Conservation (phyloP, 1,140 invertebrate genomes). For the Globodera rostochiensis region DNA sequence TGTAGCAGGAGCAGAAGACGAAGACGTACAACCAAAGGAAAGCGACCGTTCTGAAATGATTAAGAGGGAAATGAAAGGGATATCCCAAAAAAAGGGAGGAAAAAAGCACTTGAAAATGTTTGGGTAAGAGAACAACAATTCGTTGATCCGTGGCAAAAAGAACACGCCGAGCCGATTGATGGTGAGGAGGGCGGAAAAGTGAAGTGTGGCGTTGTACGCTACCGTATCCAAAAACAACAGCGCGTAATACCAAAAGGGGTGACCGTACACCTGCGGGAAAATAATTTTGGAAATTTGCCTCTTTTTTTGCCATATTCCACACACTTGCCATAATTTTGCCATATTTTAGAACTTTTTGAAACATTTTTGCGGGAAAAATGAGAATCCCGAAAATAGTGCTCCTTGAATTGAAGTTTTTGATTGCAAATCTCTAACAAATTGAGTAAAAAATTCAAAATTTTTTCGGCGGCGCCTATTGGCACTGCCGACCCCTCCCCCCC, state of each 20-base stretch:
- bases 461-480: too few species aligned
- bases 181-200: slow-evolving; percentile 24
- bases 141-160: slow-evolving; percentile 16
- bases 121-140: slow-evolving; percentile 1
- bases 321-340: too few species aligned
- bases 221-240: slow-evolving; percentile 23
- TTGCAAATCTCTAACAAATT: too few species aligned
- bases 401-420: too few species aligned
- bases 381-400: too few species aligned
- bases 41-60: not conserved
- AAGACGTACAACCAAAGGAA: slow-evolving; percentile 14
- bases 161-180: slow-evolving; percentile 27
- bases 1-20: slow-evolving; percentile 23
- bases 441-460: too few species aligned
- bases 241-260: slow-evolving; percentile 26
- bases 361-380: too few species aligned
- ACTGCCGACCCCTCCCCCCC: too few species aligned
- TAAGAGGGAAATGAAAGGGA: not conserved
- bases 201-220: slow-evolving; percentile 16
- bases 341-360: too few species aligned
- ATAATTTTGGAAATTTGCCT: too few species aligned
- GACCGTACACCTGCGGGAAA: slow-evolving; percentile 17
- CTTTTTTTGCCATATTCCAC: too few species aligned
- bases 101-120: slow-evolving; percentile 8
- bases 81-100: not conserved